Base-by-base conservation (phyloP, 2,113 vertebrate genomes). In the Anolis carolinensis region DNA sequence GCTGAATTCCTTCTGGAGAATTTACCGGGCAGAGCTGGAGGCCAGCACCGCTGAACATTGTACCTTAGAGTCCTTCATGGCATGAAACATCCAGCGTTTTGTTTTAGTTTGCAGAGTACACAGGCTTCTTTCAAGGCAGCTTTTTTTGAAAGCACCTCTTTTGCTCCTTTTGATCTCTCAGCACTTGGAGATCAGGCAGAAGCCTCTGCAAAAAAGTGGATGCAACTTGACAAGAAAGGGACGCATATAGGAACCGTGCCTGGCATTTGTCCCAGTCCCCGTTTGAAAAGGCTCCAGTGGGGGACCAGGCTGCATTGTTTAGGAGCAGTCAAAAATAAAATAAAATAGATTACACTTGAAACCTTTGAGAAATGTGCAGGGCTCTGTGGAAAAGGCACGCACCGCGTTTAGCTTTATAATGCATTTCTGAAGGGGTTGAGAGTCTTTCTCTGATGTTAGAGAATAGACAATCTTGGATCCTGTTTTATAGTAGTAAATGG, bases 391-490 rank as follows among this genome's bases (percentile, higher is more conserved):
- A 85, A 87, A 85, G 81, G 83, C 82, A 90, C 88, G 0, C 79
- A 74, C 34, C 0, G 0, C 77, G 79, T 83, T 84, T 92, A 83
- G 88, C 34, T 89, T 90, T 88, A 84, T 34, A 90, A 91, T 86
- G 36, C 79, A 65, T 90, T 91, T 89, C 30, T 27, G 78, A 30
- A 2, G 14, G 86, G 82, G 88, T 86, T 85, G 86, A 67, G 86
- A 67, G 79, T 91, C 72, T 87, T 92, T 92, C 70, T 91, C 77
- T 92, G 83, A 89, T 72, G 52, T 83, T 93, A 89, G 79, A 59
- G 21, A 74, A 80, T 75, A 67, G 71, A 74, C 68, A 62, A 21
- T 77, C 59, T 84, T 84, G 70, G 78, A 82, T 63, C 13, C 36
- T 83, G 77, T 71, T 88, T 93, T 67, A 73, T 87, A 89, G 25